Conservation (phyloP, 2,113 vertebrate species). For the Vimba vimba region DNA sequence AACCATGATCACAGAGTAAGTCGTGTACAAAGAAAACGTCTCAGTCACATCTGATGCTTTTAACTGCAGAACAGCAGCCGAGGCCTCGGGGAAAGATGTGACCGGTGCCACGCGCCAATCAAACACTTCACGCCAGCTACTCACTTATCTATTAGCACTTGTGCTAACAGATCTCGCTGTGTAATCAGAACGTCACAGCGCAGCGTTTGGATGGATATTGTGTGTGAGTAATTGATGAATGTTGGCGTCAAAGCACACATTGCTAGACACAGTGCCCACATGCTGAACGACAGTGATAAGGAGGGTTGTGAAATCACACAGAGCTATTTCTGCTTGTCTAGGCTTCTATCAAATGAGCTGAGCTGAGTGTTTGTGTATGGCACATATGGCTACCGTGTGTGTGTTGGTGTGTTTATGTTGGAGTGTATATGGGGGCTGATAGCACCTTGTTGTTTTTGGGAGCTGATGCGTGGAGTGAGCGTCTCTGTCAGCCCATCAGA, state of each 20-base stretch:
- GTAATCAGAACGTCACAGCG: not conserved
- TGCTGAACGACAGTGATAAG: slow-evolving; percentile 33
- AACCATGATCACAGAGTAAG: slow-evolving; percentile 1
- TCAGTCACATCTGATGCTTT: not conserved
- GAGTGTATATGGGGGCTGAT: slow-evolving; percentile 26
- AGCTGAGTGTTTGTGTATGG: not conserved
- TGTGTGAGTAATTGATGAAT: slow-evolving; percentile 24
- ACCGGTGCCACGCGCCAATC: not conserved
- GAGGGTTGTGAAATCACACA: slow-evolving; percentile 26
- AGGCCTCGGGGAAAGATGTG: not conserved
- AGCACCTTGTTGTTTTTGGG: slow-evolving; percentile 50
- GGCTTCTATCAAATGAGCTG: not conserved
- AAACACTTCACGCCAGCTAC: not conserved
- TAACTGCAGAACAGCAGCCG: not conserved
- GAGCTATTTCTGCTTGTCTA: slow-evolving; percentile 22
- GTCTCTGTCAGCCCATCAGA: slow-evolving; percentile 49
- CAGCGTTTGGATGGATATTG: not conserved
- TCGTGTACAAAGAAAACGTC: not conserved
- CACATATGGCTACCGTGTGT: slow-evolving; percentile 24
- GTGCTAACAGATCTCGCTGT: not conserved
- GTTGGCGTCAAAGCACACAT: not conserved
- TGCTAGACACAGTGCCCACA: slow-evolving; percentile 22
- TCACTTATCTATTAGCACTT: slow-evolving; percentile 8
- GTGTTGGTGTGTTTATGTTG: slow-evolving; percentile 38
- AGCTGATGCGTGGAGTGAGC: slow-evolving; percentile 42